Percentiles rank a stretch among this genome's conserved stretches.
Evolutionary conservation across 2,888 invertebrate genomes (phyloP).

Genomic region (Drosophila barbarae): DNA sequence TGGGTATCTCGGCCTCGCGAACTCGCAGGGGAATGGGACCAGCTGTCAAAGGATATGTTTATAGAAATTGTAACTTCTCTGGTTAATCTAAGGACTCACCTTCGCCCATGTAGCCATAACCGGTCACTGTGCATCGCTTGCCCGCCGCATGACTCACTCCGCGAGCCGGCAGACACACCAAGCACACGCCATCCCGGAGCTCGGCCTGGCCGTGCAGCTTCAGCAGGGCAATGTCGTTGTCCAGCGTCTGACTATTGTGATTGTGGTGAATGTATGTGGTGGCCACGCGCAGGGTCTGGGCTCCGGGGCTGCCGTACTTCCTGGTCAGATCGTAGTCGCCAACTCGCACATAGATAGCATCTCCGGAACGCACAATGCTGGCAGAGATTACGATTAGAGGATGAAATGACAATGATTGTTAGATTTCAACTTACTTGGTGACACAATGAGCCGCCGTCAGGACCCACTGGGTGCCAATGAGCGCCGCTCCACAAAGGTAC

Average conservation of each 20-base stretch:
- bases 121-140: constrained; percentile 94
- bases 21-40: constrained; percentile 94
- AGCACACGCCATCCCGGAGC: constrained; percentile 87
- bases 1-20: constrained; percentile 93
- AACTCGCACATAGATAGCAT: constrained; percentile 94
- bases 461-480: constrained; percentile 96
- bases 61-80: neutral
- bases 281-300: constrained; percentile 93
- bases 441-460: constrained; percentile 96
- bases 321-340: constrained; percentile 95
- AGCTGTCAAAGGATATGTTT: constrained; percentile 79
- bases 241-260: constrained; percentile 95
- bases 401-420: neutral
- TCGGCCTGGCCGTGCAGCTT: constrained; percentile 94
- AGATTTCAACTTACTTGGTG: constrained; percentile 86
- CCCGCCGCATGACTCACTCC: constrained; percentile 94
- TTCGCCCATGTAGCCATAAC: constrained; percentile 97
- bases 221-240: constrained; percentile 95
- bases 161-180: constrained; percentile 90
- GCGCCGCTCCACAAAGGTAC: constrained; percentile 94
- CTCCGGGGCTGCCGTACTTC: constrained; percentile 94
- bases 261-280: constrained; percentile 97
- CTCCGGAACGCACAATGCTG: constrained; percentile 95
- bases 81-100: constrained; percentile 80
- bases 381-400: neutral